These are phyloP conservation scores for Ctenopoma multispine DNA, from an alignment of 2,797 vertebrate genomes.

Conservation along the genomic window DNA sequence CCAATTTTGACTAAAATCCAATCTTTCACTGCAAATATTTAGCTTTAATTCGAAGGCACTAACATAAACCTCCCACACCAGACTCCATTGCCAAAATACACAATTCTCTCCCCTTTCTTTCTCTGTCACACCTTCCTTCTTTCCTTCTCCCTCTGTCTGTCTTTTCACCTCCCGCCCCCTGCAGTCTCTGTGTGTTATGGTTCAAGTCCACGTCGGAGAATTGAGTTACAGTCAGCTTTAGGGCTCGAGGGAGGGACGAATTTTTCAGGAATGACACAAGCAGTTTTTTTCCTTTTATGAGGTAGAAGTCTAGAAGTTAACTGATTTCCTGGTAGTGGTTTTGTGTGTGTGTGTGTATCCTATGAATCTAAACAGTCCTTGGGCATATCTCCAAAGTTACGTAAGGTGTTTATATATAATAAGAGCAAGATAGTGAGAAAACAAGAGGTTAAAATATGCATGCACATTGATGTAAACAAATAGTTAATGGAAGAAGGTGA, in stretches of 20 bases:
- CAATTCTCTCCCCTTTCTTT: slow-evolving; percentile 20
- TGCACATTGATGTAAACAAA: background rate
- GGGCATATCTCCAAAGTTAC: slow-evolving; percentile 6
- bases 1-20: slow-evolving; percentile 57
- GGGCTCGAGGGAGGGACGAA: slow-evolving; percentile 54
- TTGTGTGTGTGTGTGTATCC: slow-evolving; percentile 5
- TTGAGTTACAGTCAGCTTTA: slow-evolving; percentile 72
- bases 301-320: slow-evolving; percentile 33
- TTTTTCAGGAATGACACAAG: slow-evolving; percentile 72
- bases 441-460: background rate
- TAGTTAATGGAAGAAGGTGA: background rate
- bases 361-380: slow-evolving; percentile 21
- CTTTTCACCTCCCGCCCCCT: slow-evolving; percentile 25
- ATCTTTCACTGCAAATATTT: slow-evolving; percentile 68
- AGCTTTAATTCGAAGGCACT: slow-evolving; percentile 59
- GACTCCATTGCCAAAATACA: slow-evolving; percentile 71
- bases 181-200: slow-evolving; percentile 59
- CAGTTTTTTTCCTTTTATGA: slow-evolving; percentile 42
- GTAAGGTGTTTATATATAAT: slow-evolving; percentile 5
- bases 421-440: background rate
- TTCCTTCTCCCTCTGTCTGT: slow-evolving; percentile 1
- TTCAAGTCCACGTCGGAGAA: slow-evolving; percentile 58
- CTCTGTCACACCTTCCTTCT: slow-evolving; percentile 20
- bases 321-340: slow-evolving; percentile 23
- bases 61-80: slow-evolving; percentile 59